Evolutionary conservation across 2,797 vertebrate genomes (phyloP), one percentile per base, ranked within the genome.

Genomic region (Diceros bicornis): DNA sequence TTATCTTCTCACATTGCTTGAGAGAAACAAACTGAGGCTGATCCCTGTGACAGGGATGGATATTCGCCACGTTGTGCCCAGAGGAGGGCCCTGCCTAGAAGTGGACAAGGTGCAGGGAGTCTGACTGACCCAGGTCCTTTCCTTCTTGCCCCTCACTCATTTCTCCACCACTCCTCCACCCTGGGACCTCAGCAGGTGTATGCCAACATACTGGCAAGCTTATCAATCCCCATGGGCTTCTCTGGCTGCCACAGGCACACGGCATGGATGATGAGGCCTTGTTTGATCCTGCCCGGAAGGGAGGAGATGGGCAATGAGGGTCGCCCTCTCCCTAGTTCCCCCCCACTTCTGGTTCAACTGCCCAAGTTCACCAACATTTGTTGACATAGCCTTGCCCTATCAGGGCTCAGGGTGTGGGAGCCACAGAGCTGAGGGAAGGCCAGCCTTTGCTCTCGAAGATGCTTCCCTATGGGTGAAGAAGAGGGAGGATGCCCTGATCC

Each of bases 1-100:
- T 96, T 74, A n/a, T 61, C 41, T 78, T 68, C 57, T 96, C 62
- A 44, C 7, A 41, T 55, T 83, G 32, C 86, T 94, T 68, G 32
- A 75, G 47, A 87, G 64, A 91, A 88, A 78, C 12, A 91, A 11
- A 77, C 6, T 78, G 50, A 25, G 64, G 34, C 29, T 79, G 92
- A 87, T 59, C 44, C 64, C 69, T 20, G 37, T 32, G 50, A 59
- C 29, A 91, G 41, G 29, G 57, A 44, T 72, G 44, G 84, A 57
- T 21, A 59, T 27, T 66, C 1, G 6, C 37, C n/a, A 6, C 7
- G 1, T 20, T 86, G 5, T 41, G 7, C n/a, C 90, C 37, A 55
- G 18, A 64, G 27, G 52, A 94, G 18, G 66, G 72, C 47, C n/a
- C 55, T 74, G 69, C 74, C 83, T 32, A 52, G 52, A 77, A 37